Base-by-base conservation (phyloP, 2,888 invertebrate species). In the Torymus texanus region DNA sequence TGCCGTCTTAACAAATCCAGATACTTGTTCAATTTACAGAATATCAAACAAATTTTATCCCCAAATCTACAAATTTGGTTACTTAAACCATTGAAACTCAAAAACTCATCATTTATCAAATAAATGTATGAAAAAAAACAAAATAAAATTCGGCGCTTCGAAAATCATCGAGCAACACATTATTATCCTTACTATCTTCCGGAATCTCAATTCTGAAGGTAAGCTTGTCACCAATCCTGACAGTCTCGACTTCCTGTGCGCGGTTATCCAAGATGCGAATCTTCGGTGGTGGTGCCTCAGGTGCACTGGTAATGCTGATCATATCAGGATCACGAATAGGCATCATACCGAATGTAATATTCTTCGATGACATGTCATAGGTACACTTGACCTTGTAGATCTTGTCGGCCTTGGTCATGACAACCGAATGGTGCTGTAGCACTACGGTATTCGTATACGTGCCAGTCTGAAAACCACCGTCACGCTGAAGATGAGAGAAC, bases 321-420 rank as follows among this genome's bases (percentile, higher is more conserved):
- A 97, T 97, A 91, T 97, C 97, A 80, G 97, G 97, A 91, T 97
- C 97, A 90, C 96, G 95, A 91, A 97, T 97, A 83, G 97, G 97
- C 95, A 97, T 97, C 97, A 97, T 97, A 92, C 97, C 97, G 92
- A 97, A 97, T 55, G 97, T 97, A 85, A 97, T 97, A 91, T 97
- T 97, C 92, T 97, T 97, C 21, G 97, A 97, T 83, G 97, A 96
- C 95, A 97, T 97, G 90, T 97, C 97, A 91, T 97, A 97, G 8
- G 97, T 97, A 89, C 97, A 97, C 90, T 97, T 97, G 80, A 97
- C 97, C 92, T 97, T 97, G 93, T 97, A 97, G 89, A 97, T 97
- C 91, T 97, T 97, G 90, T 97, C 97, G 3, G 97, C 97, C 90
- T 97, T 97, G 76, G 97, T 97, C 97, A 97, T 97, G 55, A 97